phyloP scores from a whole-genome alignment of 2,113 vertebrate species.

The Elachura formosa region DNA sequence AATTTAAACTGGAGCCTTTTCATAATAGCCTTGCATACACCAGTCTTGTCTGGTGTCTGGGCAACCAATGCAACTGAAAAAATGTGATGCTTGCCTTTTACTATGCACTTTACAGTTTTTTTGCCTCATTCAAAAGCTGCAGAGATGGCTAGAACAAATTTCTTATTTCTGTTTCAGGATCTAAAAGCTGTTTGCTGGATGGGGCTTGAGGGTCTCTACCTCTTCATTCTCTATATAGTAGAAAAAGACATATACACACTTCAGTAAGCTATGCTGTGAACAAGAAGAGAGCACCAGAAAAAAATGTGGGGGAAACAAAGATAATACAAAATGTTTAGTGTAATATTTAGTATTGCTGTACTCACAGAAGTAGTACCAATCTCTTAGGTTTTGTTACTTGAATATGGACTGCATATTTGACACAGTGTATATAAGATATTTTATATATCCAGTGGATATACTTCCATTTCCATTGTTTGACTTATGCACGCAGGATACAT shows the following conservation, averaged over 20 bases:
- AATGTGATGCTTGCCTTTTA: neutral
- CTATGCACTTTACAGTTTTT: neutral
- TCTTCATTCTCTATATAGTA: neutral
- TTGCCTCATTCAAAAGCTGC: neutral
- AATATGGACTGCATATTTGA: neutral
- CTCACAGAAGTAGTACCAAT: neutral
- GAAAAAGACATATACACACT: neutral
- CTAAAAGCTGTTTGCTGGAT: neutral
- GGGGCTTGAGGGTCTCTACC: neutral
- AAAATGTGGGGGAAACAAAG: fast-evolving
- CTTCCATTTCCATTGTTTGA: neutral
- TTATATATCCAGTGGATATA: neutral
- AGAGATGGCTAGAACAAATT: neutral
- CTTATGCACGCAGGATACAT: neutral
- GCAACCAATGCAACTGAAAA: neutral
- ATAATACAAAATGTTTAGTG: neutral
- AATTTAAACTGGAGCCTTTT: neutral
- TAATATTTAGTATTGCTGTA: neutral
- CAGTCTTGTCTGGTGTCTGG: neutral
- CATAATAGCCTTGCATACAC: neutral
- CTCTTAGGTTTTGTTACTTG: neutral
- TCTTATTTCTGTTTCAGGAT: neutral
- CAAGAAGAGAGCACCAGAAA: neutral
- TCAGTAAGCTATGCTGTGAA: neutral
- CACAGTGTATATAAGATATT: neutral